Percentiles rank a stretch among this genome's conserved stretches.
Evolutionary conservation across 1,140 invertebrate species (phyloP).

Genomic region (Cherax destructor): DNA sequence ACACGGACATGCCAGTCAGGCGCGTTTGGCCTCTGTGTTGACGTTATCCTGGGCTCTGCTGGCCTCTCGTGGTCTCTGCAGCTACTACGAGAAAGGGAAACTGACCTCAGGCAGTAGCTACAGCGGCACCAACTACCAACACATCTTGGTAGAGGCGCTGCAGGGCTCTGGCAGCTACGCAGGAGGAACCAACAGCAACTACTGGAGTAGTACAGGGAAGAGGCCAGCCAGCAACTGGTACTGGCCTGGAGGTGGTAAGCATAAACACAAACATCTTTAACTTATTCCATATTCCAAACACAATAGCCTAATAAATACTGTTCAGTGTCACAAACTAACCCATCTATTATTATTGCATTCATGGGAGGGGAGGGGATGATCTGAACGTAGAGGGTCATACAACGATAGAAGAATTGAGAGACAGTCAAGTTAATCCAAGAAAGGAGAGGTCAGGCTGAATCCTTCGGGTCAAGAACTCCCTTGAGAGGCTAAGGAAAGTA

Average conservation of each 20-base stretch:
- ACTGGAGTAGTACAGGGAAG: not conserved
- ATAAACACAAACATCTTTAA: too few relatives aligned
- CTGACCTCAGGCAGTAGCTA: not conserved
- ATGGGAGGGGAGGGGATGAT: too few relatives aligned
- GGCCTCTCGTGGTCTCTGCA: not conserved
- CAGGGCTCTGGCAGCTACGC: not conserved
- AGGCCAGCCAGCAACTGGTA: not conserved
- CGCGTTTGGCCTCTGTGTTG: not conserved
- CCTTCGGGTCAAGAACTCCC: too few relatives aligned
- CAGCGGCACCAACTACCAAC: not conserved
- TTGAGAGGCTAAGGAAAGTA: too few relatives aligned
- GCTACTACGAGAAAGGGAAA: not conserved
- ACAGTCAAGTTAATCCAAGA: too few relatives aligned
- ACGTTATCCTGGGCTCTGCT: not conserved
- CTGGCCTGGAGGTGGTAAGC: not conserved
- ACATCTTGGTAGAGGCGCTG: not conserved
- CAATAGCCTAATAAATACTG: too few relatives aligned
- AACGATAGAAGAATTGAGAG: too few relatives aligned
- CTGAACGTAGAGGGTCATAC: too few relatives aligned
- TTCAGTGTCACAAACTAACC: too few relatives aligned
- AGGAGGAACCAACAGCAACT: not conserved
- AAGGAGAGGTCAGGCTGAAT: too few relatives aligned
- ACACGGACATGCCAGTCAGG: not conserved
- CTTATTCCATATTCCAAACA: too few relatives aligned
- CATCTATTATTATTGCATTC: too few relatives aligned